Evolutionary conservation across 2,797 vertebrate genomes (phyloP).

Genomic region (Pangasius sanitwongsei): DNA sequence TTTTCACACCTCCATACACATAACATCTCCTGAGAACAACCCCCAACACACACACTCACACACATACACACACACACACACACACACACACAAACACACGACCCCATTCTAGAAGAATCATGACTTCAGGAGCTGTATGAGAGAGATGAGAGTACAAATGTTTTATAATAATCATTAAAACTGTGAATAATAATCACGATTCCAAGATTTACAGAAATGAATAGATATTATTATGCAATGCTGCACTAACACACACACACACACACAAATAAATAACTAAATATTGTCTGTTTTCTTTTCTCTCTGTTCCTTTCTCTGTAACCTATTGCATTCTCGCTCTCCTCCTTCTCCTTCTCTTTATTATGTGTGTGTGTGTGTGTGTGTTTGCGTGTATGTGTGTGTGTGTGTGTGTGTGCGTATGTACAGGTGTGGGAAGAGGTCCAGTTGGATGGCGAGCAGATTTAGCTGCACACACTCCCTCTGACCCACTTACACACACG

Average conservation of each 20-base stretch:
- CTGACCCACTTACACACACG: slow-evolving; percentile 48
- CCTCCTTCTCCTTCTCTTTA: not conserved
- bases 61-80: slow-evolving; percentile 3
- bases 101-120: not conserved
- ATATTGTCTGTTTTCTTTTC: not conserved
- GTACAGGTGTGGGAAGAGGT: slow-evolving; percentile 34
- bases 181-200: not conserved
- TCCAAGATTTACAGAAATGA: not conserved
- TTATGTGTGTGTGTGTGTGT: not conserved
- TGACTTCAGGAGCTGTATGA: not conserved
- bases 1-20: slow-evolving; percentile 52
- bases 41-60: not conserved
- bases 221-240: not conserved
- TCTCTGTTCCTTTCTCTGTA: not conserved
- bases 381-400: not conserved
- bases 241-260: slow-evolving; percentile 7
- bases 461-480: slow-evolving; percentile 38
- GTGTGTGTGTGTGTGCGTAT: slow-evolving; percentile 27
- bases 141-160: not conserved
- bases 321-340: not conserved
- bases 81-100: not conserved
- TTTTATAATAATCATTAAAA: not conserved
- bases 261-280: not conserved
- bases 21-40: slow-evolving; percentile 26
- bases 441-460: slow-evolving; percentile 41